phyloP scores from a whole-genome alignment of 2,797 vertebrate genomes.

The Allobates femoralis region DNA sequence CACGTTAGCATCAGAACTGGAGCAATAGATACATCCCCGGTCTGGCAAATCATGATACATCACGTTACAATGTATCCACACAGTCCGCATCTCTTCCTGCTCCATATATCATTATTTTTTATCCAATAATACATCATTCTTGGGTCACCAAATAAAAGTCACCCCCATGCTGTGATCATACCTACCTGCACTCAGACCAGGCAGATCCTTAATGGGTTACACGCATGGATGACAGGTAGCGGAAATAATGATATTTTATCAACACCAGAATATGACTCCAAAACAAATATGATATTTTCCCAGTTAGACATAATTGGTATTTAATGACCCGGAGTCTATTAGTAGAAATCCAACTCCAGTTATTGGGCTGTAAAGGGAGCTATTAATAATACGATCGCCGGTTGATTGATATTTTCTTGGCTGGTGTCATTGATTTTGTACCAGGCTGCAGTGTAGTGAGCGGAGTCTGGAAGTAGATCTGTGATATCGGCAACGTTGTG shows the following conservation, averaged over 20 bases:
- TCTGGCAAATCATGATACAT: too few relatives aligned
- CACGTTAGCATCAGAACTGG: too few relatives aligned
- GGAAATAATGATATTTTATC: slow-evolving; percentile 7
- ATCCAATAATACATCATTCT: not conserved
- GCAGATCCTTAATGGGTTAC: slow-evolving; percentile 5
- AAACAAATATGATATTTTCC: not conserved
- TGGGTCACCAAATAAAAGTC: not conserved
- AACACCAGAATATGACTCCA: not conserved
- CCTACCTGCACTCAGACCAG: not conserved
- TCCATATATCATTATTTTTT: not conserved
- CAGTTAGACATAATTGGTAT: slow-evolving; percentile 14
- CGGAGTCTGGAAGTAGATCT: too few relatives aligned
- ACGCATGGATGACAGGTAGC: not conserved
- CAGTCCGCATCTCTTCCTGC: too few relatives aligned
- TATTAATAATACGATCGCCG: not conserved
- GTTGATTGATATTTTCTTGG: not conserved
- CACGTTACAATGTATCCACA: too few relatives aligned
- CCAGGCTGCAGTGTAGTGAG: not conserved
- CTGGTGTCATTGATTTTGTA: not conserved
- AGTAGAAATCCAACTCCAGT: not conserved
- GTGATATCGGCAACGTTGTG: too few relatives aligned
- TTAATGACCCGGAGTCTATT: not conserved
- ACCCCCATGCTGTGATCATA: not conserved
- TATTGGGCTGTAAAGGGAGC: not conserved
- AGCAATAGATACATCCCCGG: too few relatives aligned